These are phyloP conservation scores for Holcopasites calliopsidis DNA, from an alignment of 1,140 invertebrate genomes.

Conservation along the genomic window DNA sequence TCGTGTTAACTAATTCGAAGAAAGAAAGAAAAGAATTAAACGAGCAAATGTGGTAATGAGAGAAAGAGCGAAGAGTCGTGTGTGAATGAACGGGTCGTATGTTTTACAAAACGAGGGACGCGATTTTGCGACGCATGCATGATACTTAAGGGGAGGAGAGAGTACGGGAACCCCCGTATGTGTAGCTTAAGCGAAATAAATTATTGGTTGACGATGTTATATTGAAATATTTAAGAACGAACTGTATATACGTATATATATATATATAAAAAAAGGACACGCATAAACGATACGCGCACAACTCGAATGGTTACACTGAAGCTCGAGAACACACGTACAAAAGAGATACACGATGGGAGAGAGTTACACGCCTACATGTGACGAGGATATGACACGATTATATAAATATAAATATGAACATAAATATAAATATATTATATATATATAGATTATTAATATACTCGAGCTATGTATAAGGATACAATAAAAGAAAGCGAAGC, in stretches of 20 bases:
- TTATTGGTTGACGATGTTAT: constrained; percentile 78
- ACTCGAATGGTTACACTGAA: background rate
- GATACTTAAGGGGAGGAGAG: constrained; percentile 37
- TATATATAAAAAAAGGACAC: no score
- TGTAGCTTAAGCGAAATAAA: constrained; percentile 70
- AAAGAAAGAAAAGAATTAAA: background rate
- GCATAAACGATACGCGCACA: constrained; percentile 35
- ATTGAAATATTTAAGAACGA: constrained; percentile 72
- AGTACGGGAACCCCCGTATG: constrained; percentile 25
- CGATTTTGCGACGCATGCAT: constrained; percentile 42
- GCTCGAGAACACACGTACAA: constrained; percentile 25
- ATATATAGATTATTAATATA: constrained; percentile 66
- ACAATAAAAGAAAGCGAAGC: constrained; percentile 69
- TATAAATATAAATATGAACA: constrained; percentile 47
- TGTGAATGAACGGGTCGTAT: background rate
- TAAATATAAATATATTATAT: constrained; percentile 29
- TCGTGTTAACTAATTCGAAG: constrained; percentile 34
- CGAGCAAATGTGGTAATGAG: background rate
- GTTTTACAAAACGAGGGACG: constrained; percentile 6
- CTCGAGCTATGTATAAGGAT: constrained; percentile 71
- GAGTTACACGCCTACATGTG: constrained; percentile 32
- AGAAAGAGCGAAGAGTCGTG: background rate
- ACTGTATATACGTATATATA: constrained; percentile 73
- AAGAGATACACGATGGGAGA: constrained; percentile 4
- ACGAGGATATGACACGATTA: constrained; percentile 39